Base-by-base conservation (phyloP, 2,113 vertebrate species). In the Paralichthys olivaceus region DNA sequence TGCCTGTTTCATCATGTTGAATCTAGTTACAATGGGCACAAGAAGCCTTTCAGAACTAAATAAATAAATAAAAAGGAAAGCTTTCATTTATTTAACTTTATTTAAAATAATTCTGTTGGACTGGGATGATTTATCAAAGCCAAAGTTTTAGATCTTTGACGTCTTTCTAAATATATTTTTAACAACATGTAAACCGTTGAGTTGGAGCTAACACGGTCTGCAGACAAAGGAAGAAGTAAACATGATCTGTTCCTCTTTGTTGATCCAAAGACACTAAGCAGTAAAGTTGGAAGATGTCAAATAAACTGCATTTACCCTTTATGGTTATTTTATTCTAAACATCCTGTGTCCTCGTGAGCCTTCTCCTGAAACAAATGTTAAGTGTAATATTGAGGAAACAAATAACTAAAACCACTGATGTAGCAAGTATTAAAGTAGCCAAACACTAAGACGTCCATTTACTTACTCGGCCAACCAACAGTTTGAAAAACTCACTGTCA, bases 401-500 rank as follows among this genome's bases (percentile, higher is more conserved):
- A 47, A 2, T 19, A n/a, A 26, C 11, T 8, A 69, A 12, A 5
- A 19, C 40, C 11, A 7, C n/a, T n/a, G n/a, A 57, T 63, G 9
- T 13, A 70, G 12, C 19, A 32, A 40, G 26, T 22, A 15, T 28
- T 9, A 22, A 14, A 59, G 13, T 19, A 53, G n/a, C 47, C 67
- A 57, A 62, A n/a, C 58, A 40, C 9, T 22, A 22, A 20, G 12
- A 47, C 19, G 7, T 61, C 37, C 13, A 49, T 61, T 56, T 68
- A 13, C n/a, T 56, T 12, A 37, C 61, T 51, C 11, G 17, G 23
- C 23, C 45, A 5, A 1, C 3, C 20, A 19, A 26, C 17, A 19
- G 51, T 49, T 77, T 58, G 17, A 59, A 63, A 77, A 84, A 0
- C 20, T 58, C 15, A 4, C 40, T 34, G 23, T 58, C 49, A 78